Percentiles rank a stretch among this genome's conserved stretches.
phyloP scores from a whole-genome alignment of 2,797 vertebrate genomes.

The Phrynocephalus vlangalii region DNA sequence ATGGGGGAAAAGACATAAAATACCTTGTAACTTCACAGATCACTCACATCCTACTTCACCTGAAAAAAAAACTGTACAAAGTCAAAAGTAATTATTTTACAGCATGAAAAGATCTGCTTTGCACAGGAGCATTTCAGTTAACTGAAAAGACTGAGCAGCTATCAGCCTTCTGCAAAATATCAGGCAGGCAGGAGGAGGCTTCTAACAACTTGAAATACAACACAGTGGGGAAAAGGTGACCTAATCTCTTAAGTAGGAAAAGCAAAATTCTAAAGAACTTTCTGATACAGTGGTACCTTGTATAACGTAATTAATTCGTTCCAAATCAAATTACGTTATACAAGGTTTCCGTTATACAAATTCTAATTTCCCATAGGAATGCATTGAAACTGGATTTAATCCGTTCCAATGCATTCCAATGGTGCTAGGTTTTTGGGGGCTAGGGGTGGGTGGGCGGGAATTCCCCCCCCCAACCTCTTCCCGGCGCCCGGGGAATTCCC shows the following conservation, averaged over 20 bases:
- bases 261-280: neutral
- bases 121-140: neutral
- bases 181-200: neutral
- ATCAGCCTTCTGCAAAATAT: constrained; percentile 36
- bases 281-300: too few relatives aligned
- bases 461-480: too few relatives aligned
- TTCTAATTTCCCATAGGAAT: too few relatives aligned
- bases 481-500: too few relatives aligned
- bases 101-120: constrained; percentile 58
- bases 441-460: too few relatives aligned
- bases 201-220: neutral
- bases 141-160: neutral
- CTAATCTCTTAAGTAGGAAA: neutral
- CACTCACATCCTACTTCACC: constrained; percentile 57
- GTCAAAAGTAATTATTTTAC: constrained; percentile 60
- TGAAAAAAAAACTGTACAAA: constrained; percentile 27
- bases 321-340: too few relatives aligned
- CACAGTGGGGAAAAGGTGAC: neutral
- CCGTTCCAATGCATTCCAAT: too few relatives aligned
- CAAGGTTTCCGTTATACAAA: too few relatives aligned
- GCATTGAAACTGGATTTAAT: too few relatives aligned
- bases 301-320: too few relatives aligned
- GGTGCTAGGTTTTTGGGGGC: too few relatives aligned
- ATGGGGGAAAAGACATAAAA: constrained; percentile 63
- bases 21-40: constrained; percentile 62